Evolutionary conservation across 2,113 vertebrate genomes (phyloP).

Genomic region (Raja brachyura): DNA sequence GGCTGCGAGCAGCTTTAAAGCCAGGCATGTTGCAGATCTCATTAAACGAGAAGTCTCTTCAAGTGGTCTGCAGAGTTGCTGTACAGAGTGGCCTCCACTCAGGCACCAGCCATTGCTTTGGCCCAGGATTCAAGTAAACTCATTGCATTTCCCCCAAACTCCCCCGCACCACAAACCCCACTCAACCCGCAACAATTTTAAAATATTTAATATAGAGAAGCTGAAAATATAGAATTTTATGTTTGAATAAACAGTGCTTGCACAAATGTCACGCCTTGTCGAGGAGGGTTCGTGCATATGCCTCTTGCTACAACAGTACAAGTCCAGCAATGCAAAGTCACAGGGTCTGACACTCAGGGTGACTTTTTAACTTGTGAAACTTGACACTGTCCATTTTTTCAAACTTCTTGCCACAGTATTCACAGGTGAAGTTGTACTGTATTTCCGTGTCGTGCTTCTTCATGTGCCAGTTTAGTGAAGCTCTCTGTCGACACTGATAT

Average conservation of each 20-base stretch:
- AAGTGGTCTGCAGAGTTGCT: background rate
- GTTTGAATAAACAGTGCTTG: background rate
- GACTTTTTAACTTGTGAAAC: constrained; percentile 84
- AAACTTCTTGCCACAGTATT: constrained; percentile 79
- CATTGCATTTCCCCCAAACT: background rate
- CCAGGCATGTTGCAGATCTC: background rate
- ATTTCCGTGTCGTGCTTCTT: constrained; percentile 77
- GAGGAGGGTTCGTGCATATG: background rate
- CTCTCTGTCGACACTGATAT: constrained; percentile 83
- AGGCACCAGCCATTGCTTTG: background rate
- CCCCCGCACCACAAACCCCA: too few species aligned
- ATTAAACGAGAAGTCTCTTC: background rate
- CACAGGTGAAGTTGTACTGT: constrained; percentile 83
- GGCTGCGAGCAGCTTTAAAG: background rate
- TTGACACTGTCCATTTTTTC: constrained; percentile 86
- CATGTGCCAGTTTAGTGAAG: constrained; percentile 94
- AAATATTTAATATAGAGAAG: background rate
- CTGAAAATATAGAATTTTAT: constrained; percentile 16
- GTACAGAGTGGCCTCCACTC: background rate
- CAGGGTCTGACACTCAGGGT: constrained; percentile 68
- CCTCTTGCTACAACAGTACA: background rate
- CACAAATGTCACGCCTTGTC: background rate
- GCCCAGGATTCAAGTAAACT: constrained; percentile 15
- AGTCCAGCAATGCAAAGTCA: constrained; percentile 55
- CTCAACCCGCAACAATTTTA: background rate